Base-by-base conservation (phyloP, 2,113 vertebrate species). In the Isurus oxyrinchus region DNA sequence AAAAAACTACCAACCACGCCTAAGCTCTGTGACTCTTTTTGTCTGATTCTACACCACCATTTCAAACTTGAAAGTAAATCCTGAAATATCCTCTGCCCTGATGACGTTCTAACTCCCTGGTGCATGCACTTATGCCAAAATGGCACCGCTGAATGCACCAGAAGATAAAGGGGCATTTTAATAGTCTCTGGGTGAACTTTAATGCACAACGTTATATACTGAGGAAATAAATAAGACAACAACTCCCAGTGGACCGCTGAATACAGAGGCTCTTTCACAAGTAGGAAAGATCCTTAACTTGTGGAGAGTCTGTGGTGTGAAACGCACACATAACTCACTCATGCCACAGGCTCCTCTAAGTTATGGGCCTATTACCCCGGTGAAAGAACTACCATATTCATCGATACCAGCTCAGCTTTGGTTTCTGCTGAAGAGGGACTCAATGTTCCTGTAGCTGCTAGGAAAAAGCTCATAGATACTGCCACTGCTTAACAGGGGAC, bases 191-290 rank as follows among this genome's bases (percentile, higher is more conserved):
- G 10, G n/a, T 66, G 93, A 94, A 44, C 40, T 66, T 94, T 66
- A 63, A 94, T 67, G 63, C 40, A 44, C 93, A 40, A 67, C 93
- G 3, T 61, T 25, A 35, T 25, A 40, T 11, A 57, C 61, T 67
- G 93, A 49, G 40, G 93, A 94, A 94, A 94, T 67, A 94, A 94
- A 94, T n/a, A 94, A 94, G 93, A 21, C 21, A n/a, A 57, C 40
- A 67, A 44, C 61, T 94, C 63, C n/a, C 93, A 44, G 19, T 40
- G 57, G 63, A 25, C 23, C 31, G n/a, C 11, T 40, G 93, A 94
- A 94, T 67, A 94, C 93, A 66, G 93, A 94, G 93, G 19, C 40
- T 49, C 93, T 25, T 94, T 94, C 63, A 94, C 61, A 94, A 49
- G 93, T 0, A 66, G n/a, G 61, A 67, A 67, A 67, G 57, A n/a